Conservation (phyloP, 2,888 invertebrate species). For the Diploptera punctata region DNA sequence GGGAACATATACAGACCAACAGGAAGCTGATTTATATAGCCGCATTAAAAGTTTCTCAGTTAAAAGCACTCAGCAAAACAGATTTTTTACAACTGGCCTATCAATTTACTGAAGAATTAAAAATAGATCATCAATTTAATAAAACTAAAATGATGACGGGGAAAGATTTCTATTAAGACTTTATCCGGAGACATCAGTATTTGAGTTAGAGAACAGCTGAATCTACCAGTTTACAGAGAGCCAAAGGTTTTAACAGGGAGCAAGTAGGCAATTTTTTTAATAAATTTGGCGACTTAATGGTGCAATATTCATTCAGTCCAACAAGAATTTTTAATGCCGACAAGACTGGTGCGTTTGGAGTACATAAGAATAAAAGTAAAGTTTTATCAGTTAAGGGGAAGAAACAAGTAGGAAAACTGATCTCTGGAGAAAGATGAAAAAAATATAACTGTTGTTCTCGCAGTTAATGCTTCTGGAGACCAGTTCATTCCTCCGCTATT, state of each 20-base stretch:
- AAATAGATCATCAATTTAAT: conserved; percentile 43
- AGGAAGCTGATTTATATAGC: too few relatives aligned
- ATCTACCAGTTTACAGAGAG: conserved; percentile 13
- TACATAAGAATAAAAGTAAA: conserved; percentile 39
- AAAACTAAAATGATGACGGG: conserved; percentile 41
- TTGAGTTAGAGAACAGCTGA: conserved; percentile 11
- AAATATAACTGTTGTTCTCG: not conserved
- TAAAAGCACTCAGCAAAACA: conserved; percentile 34
- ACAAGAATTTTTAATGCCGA: conserved; percentile 25
- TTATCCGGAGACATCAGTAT: conserved; percentile 36
- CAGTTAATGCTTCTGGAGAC: not conserved
- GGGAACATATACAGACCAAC: too few relatives aligned
- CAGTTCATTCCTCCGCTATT: not conserved
- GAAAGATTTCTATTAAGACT: conserved; percentile 42
- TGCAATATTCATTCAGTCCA: not conserved
- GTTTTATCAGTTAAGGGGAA: conserved; percentile 29
- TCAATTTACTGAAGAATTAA: conserved; percentile 39
- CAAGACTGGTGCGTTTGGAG: conserved; percentile 42
- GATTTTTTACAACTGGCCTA: conserved; percentile 42
- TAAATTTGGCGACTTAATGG: not conserved
- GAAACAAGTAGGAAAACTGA: too few relatives aligned
- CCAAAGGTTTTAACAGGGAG: conserved; percentile 40
- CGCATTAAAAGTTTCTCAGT: too few relatives aligned
- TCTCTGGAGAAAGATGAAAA: not conserved
- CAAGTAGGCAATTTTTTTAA: not conserved